Base-by-base conservation (phyloP, 2,797 vertebrate species). In the Acridotheres tristis region DNA sequence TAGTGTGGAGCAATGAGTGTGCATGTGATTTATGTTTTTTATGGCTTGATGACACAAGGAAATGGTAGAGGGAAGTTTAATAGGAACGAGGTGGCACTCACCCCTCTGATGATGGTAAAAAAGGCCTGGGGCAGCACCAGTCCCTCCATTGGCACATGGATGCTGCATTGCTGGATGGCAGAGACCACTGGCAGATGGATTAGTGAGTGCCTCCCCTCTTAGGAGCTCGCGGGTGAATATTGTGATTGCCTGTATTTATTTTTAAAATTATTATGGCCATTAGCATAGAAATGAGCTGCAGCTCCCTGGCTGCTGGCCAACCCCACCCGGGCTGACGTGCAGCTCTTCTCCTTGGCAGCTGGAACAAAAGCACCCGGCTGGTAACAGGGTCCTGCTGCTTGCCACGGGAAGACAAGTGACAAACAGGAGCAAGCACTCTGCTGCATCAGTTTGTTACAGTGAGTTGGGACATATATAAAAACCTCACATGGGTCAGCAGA, bases 221-320 rank as follows among this genome's bases (percentile, higher is more conserved):
- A 73, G 74, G 80, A 69, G 88, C 86, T 90, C 1, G 0, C 0
- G 59, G 83, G 53, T 75, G 90, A 92, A 77, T 94, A 61, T 65
- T 77, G 84, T 83, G 88, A 82, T 95, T 89, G 84, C 78, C 43
- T 47, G 55, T 93, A 93, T 93, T 97, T 96, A 93, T 89, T 96
- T 95, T 85, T 43, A 51, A 95, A 93, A 93, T 90, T 50, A 94
- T 95, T 76, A 82, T 73, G 50, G 86, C 84, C 88, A 96, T 96
- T 93, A 95, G 90, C 94, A 96, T 91, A 90, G 93, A 95, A 93
- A 96, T 95, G 79, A 96, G 92, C 78, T 94, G 81, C 80, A 67
- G 91, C 90, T 96, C 81, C 54, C 88, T 95, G 96, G 92, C 95
- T 87, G 73, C 71, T 82, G 93, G 95, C 95, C 94, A 93, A 27